Evolutionary conservation across 2,888 invertebrate species (phyloP), one percentile per base, ranked within the genome.

Genomic region (Drosophila anomalata): DNA sequence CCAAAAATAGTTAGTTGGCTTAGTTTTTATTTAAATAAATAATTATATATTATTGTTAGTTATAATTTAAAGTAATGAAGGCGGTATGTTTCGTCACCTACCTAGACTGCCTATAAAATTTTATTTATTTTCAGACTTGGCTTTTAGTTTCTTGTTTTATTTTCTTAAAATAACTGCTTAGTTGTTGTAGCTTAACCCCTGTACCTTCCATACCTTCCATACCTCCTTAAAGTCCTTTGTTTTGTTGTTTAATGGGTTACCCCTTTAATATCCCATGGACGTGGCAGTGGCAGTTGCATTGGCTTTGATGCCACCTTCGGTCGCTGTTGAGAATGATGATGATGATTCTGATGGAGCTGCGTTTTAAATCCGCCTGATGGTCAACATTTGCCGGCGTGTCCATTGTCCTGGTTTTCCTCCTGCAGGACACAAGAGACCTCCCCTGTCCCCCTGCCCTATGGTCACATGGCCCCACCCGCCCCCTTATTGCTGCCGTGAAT

Each of bases 301-400:
- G 47, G 63, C 67, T 65, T 52, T 52, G 66, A 52, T 29, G 52
- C 66, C 46, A 29, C 39, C 36, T 66, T 52, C 46, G 50, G 11
- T 11, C 12, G 11, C 11, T 33, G 33, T 12, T 33, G 12, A 50
- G 11, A 6, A 29, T 7, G 67, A 47, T 53, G 52, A 29, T 26
- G 36, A 57, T 52, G 52, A 5, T 51, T 29, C 65, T 65, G 52
- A 66, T 66, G 63, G 53, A 66, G 67, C 63, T 53, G 63, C 67
- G 53, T 74, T 75, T 59, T 66, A 71, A 73, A 57, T 73, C 53
- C 65, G 63, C 57, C 63, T 71, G 58, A 56, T 70, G 69, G 69
- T 70, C 69, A 69, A 55, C 72, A 69, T 71, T 69, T 66, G 66
- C 46, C 39, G 67, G 46, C 61, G 20, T 61, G 61, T 50, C 69